phyloP scores from a whole-genome alignment of 23 tunicate species.

The Clavelina lepadiformis region DNA sequence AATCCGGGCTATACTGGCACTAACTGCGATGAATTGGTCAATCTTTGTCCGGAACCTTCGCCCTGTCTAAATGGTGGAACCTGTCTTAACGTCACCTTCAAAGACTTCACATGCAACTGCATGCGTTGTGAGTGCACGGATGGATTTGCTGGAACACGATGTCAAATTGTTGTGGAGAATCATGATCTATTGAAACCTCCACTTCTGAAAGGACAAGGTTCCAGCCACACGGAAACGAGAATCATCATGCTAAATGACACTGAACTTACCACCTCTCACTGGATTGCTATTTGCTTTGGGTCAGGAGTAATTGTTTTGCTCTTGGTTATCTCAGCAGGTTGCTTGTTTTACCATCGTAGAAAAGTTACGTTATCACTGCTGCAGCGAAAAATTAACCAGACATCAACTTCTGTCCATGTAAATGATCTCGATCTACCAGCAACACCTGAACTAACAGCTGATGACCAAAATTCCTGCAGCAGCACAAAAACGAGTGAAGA shows the following conservation, averaged over 20 bases:
- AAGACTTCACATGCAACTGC: conserved; percentile 50
- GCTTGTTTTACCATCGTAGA: conserved; percentile 39
- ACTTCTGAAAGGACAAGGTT: background rate
- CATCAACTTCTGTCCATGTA: too few species aligned
- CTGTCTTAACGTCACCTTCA: conserved; percentile 17
- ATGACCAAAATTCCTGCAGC: too few species aligned
- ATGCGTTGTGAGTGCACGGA: conserved; percentile 35
- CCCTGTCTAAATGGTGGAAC: conserved; percentile 54
- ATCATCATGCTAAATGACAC: conserved; percentile 2
- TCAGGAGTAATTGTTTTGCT: conserved; percentile 38
- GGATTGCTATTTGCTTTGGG: conserved; percentile 59
- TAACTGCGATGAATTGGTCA: background rate
- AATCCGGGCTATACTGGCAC: background rate
- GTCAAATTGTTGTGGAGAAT: conserved; percentile 14
- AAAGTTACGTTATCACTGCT: background rate
- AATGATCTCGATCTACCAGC: too few species aligned
- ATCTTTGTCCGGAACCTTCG: background rate
- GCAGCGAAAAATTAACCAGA: background rate
- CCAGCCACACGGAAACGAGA: background rate
- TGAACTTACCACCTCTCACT: conserved; percentile 25
- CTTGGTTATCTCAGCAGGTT: conserved; percentile 16
- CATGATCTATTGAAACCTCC: conserved; percentile 5
- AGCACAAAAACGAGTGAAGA: too few species aligned
- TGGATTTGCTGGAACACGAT: conserved; percentile 30
- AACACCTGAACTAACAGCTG: too few species aligned